Conservation (phyloP, 2,113 vertebrate species). For the Polypterus bichir region DNA sequence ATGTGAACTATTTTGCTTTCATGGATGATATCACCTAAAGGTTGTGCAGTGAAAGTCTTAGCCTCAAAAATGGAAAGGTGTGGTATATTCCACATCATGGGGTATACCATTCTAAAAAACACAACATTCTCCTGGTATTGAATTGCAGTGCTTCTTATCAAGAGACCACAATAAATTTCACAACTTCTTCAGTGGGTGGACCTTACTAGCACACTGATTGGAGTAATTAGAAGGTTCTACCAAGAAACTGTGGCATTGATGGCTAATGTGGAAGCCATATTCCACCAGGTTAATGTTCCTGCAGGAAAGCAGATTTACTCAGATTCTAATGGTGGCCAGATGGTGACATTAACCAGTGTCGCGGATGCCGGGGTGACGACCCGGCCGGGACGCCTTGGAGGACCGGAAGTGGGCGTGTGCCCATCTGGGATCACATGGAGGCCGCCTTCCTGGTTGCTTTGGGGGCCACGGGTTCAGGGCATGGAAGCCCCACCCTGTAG, state of each 20-base stretch:
- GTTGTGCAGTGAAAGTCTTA: constrained; percentile 5
- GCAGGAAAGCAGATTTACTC: constrained; percentile 11
- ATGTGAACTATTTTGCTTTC: constrained; percentile 7
- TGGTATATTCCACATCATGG: constrained; percentile 18
- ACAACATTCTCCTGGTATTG: constrained; percentile 13
- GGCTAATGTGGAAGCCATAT: constrained; percentile 15
- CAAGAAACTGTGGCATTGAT: constrained; percentile 16
- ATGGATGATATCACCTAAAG: constrained; percentile 8
- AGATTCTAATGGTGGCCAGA: constrained; percentile 18
- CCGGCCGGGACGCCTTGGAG: too few relatives aligned
- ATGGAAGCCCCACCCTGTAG: too few relatives aligned
- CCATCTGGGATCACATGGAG: too few relatives aligned
- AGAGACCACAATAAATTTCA: constrained; percentile 12
- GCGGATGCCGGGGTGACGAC: too few relatives aligned
- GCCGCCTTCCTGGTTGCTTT: too few relatives aligned
- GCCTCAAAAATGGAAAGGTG: not conserved
- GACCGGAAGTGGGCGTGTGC: too few relatives aligned
- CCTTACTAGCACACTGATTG: constrained; percentile 15
- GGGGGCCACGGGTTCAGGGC: too few relatives aligned
- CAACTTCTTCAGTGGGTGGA: constrained; percentile 11
- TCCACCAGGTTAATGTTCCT: constrained; percentile 14
- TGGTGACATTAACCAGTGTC: not conserved
- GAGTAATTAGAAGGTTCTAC: constrained; percentile 14
- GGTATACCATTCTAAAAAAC: constrained; percentile 7
- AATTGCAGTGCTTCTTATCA: constrained; percentile 12